Conservation (phyloP, 2,113 vertebrate genomes). For the Bubalus kerabau region DNA sequence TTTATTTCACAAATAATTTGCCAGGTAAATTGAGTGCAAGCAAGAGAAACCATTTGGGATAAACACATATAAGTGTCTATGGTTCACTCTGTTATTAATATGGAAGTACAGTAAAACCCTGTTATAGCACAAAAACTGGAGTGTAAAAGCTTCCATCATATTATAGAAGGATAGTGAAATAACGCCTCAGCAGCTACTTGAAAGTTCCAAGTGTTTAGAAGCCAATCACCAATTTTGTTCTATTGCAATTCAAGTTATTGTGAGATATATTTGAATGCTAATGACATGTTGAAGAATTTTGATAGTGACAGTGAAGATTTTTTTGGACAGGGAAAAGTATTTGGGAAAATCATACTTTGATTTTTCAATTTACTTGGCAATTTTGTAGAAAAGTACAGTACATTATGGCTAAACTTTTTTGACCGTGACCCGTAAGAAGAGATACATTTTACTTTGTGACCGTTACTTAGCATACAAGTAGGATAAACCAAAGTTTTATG, state of each 20-base stretch:
- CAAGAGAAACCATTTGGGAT: conserved; percentile 11
- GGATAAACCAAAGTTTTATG: neutral
- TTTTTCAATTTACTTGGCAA: neutral
- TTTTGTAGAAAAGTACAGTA: conserved; percentile 21
- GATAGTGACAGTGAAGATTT: neutral
- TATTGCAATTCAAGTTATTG: neutral
- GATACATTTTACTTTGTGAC: neutral
- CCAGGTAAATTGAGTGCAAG: conserved; percentile 31
- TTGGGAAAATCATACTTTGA: conserved; percentile 4
- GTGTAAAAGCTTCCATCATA: neutral
- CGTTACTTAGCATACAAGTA: neutral
- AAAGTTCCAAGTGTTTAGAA: neutral
- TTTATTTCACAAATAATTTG: neutral
- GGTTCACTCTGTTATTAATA: neutral
- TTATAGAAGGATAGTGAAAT: neutral
- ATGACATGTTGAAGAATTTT: conserved; percentile 14
- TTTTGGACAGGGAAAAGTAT: neutral
- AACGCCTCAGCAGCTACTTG: neutral
- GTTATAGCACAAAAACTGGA: neutral
- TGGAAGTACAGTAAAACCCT: neutral
- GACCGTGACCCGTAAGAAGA: neutral
- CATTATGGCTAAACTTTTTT: neutral
- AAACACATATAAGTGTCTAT: neutral
- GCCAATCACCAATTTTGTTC: neutral
- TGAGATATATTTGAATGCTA: neutral